Percentiles rank a stretch among this genome's conserved stretches.
phyloP scores from a whole-genome alignment of 2,888 invertebrate genomes.

The Harpalus rufipes region DNA sequence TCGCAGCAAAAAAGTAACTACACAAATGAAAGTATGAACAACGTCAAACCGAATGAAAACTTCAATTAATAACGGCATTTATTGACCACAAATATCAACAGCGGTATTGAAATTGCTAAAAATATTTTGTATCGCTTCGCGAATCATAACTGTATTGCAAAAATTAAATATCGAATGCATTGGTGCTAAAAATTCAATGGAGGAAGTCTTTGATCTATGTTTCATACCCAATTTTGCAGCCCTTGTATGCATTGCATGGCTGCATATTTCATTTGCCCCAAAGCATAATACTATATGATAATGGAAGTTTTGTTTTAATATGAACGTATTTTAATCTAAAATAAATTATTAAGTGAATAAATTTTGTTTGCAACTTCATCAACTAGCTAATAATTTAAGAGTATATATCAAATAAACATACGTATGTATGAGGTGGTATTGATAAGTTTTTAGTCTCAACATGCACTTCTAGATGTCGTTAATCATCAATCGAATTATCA shows the following conservation, averaged over 20 bases:
- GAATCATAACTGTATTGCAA: slow-evolving; percentile 6
- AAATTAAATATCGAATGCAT: slow-evolving; percentile 8
- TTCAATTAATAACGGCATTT: slow-evolving; percentile 7
- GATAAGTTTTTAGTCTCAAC: too few relatives aligned
- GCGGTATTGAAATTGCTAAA: background rate
- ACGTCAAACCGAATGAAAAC: slow-evolving; percentile 20
- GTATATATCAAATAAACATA: too few relatives aligned
- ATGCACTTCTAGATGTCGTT: too few relatives aligned
- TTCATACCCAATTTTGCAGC: background rate
- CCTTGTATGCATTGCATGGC: background rate
- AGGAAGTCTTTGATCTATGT: slow-evolving; percentile 18
- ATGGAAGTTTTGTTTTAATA: background rate
- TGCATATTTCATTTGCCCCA: background rate
- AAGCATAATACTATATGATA: background rate
- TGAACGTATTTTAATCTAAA: background rate
- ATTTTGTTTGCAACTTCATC: too few relatives aligned
- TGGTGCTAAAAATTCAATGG: slow-evolving; percentile 34
- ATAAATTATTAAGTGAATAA: too few relatives aligned
- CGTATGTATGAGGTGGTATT: too few relatives aligned
- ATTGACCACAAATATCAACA: slow-evolving; percentile 12
- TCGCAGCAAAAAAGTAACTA: background rate
- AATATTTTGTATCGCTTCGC: slow-evolving; percentile 1
- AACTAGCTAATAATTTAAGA: too few relatives aligned
- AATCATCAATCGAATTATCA: too few relatives aligned
- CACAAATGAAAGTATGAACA: slow-evolving; percentile 22